These are phyloP conservation scores for Neoarius graeffei DNA, from an alignment of 2,113 vertebrate species.

Conservation along the genomic window DNA sequence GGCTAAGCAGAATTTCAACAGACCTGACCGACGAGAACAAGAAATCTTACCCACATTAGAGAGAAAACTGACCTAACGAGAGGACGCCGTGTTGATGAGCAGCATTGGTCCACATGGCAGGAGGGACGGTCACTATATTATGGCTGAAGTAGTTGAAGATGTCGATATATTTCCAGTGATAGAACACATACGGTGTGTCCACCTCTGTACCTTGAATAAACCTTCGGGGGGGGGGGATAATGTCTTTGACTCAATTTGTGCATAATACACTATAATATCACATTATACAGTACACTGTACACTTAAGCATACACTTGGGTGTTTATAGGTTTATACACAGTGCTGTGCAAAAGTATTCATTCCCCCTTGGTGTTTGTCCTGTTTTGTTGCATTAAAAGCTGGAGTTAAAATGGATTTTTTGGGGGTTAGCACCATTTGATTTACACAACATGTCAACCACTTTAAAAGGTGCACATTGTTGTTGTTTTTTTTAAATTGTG, in stretches of 20 bases:
- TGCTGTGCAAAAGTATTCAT: too few species aligned
- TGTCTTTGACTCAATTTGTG: neutral
- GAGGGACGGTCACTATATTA: constrained; percentile 85
- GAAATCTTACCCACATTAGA: neutral
- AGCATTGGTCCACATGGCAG: constrained; percentile 87
- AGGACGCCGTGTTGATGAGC: constrained; percentile 87
- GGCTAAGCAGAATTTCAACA: neutral
- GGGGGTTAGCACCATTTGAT: too few species aligned
- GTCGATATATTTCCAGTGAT: constrained; percentile 92
- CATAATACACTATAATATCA: too few species aligned
- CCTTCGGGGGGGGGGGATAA: constrained; percentile 63
- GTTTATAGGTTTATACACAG: too few species aligned
- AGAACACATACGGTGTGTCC: constrained; percentile 83
- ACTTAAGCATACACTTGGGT: too few species aligned
- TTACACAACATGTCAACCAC: too few species aligned
- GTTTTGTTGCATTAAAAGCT: too few species aligned
- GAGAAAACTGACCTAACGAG: constrained; percentile 76
- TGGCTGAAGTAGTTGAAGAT: constrained; percentile 97
- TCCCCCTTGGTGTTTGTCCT: too few species aligned
- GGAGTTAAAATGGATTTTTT: too few species aligned
- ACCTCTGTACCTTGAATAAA: constrained; percentile 83
- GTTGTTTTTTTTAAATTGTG: too few species aligned
- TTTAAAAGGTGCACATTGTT: too few species aligned
- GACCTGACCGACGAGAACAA: neutral
- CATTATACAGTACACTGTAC: too few species aligned